Percentiles rank a stretch among this genome's conserved stretches.
phyloP scores from a whole-genome alignment of 2,888 invertebrate species.

The Limenitis camilla region DNA sequence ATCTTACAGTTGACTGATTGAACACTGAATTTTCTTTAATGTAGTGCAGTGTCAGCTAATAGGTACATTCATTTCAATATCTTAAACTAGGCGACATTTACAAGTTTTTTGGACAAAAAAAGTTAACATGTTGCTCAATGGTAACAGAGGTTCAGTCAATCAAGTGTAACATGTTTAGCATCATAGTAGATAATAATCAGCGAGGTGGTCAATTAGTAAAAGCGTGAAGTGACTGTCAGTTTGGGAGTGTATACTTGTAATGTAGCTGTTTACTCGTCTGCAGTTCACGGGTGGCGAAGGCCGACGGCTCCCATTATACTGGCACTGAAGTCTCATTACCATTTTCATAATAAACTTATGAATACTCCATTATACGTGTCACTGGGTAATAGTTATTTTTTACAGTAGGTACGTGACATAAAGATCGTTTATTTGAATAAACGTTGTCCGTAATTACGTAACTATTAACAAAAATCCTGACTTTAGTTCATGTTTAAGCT shows the following conservation, averaged over 20 bases:
- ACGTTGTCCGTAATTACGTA: background rate
- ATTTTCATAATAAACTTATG: constrained; percentile 60
- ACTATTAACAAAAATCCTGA: background rate
- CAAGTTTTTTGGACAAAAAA: constrained; percentile 31
- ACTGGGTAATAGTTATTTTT: constrained; percentile 27
- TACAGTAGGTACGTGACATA: constrained; percentile 9
- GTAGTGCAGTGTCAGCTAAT: too few species aligned
- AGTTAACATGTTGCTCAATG: constrained; percentile 45
- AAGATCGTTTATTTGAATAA: constrained; percentile 8
- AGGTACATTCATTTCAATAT: background rate
- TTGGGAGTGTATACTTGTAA: constrained; percentile 57
- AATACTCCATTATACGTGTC: constrained; percentile 49
- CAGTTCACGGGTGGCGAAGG: constrained; percentile 57
- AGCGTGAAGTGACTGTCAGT: constrained; percentile 67
- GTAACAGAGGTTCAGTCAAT: constrained; percentile 50
- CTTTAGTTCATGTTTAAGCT: too few species aligned
- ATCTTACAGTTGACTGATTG: too few species aligned
- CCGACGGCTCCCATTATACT: constrained; percentile 53
- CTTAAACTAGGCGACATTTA: constrained; percentile 13
- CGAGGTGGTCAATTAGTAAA: constrained; percentile 68
- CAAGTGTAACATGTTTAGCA: constrained; percentile 53
- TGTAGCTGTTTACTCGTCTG: constrained; percentile 30
- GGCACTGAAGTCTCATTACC: constrained; percentile 53
- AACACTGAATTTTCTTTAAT: too few species aligned
- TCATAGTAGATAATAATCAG: constrained; percentile 49